phyloP scores from a whole-genome alignment of 2,797 vertebrate species.

The Hirundo rustica region DNA sequence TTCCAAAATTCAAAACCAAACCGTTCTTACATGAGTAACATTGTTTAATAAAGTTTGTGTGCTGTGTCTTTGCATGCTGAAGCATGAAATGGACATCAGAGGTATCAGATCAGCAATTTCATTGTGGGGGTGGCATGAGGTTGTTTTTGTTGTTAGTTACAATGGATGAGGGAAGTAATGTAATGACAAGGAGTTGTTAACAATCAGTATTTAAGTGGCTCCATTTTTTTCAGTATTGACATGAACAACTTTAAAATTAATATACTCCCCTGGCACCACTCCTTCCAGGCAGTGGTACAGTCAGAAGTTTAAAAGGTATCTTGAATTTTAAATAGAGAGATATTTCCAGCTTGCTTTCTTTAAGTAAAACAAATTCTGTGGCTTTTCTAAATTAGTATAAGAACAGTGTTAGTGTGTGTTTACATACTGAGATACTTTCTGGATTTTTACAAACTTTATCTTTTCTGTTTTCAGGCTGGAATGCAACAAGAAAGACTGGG shows the following conservation, averaged over 20 bases:
- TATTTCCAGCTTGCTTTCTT: background rate
- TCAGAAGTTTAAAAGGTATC: background rate
- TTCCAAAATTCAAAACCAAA: background rate
- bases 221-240: background rate
- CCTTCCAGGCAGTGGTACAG: background rate
- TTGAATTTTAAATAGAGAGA: background rate
- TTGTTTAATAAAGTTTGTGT: background rate
- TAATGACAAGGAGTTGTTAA: background rate
- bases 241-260: background rate
- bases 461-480: constrained; percentile 79
- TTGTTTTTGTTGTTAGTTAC: background rate
- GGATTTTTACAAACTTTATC: background rate
- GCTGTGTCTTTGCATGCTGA: background rate
- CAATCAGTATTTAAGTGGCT: background rate
- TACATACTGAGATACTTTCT: background rate
- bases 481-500: constrained; percentile 75
- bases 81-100: background rate
- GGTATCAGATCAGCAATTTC: background rate
- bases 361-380: background rate
- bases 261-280: background rate
- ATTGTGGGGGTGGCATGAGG: background rate
- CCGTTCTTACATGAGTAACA: background rate
- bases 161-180: background rate
- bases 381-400: background rate
- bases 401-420: background rate